Evolutionary conservation across 2,888 invertebrate genomes (phyloP), one percentile per base, ranked within the genome.

Genomic region (Drosophila conformis): DNA sequence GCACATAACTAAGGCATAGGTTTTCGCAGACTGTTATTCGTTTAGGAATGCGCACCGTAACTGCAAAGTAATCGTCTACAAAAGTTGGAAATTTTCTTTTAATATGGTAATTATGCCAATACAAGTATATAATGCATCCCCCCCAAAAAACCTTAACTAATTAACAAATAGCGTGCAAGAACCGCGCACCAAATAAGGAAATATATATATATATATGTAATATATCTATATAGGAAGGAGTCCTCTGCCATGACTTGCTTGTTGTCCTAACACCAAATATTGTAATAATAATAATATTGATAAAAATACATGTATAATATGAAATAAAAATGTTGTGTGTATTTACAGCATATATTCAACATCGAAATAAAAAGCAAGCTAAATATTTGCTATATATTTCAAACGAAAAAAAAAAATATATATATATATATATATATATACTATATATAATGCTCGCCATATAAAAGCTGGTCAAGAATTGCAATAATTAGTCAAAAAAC

Each of bases 1-100:
- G 78, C 60, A 69, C 73, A 79, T 90, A 88, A 76, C 82, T 86
- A 78, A 91, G 81, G 80, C 91, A 91, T 80, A 91, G 77, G 76
- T 85, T 90, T 79, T 91, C 89, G 87, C 92, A 91, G 87, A 92
- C 89, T 80, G 84, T 84, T 65, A 91, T 89, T 83, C 91, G 89
- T 83, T 91, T 91, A 75, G 91, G 91, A 82, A 91, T 90, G 69
- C 92, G 92, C 79, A 91, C 86, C 62, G 91, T 87, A 76, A 91
- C 85, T 88, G 91, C 79, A 80, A 88, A 89, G 73, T 91, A 91
- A 78, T 90, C 89, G 87, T 91, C 82, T 83, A 85, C 73, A 75
- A 83, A 73, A 69, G 73, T 60, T 70, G 61, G 52, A 77, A 80
- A 69, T 61, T 46, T 63, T 35, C 25, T 31, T 76, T 73, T 69